Evolutionary conservation across 2,888 invertebrate species (phyloP).

Genomic region (Limenitis camilla): DNA sequence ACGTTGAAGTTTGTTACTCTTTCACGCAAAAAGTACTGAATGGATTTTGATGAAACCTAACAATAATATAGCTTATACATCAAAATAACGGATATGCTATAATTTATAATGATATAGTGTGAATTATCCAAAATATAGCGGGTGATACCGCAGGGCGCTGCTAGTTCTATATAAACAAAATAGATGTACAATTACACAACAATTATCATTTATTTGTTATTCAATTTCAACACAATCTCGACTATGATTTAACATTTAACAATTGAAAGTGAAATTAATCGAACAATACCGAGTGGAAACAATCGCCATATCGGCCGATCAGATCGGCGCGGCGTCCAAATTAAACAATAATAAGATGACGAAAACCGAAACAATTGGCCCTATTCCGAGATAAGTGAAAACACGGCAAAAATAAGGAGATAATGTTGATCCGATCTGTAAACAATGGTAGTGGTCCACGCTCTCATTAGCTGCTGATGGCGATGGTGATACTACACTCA

Average conservation of each 20-base stretch:
- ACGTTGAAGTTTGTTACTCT: too few relatives aligned
- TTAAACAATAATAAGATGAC: slow-evolving; percentile 45
- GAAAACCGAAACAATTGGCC: slow-evolving; percentile 62
- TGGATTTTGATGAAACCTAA: too few relatives aligned
- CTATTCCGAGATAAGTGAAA: slow-evolving; percentile 63
- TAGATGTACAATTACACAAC: too few relatives aligned
- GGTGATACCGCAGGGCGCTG: too few relatives aligned
- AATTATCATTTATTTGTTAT: not conserved
- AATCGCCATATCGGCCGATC: slow-evolving; percentile 28
- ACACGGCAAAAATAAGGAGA: slow-evolving; percentile 68
- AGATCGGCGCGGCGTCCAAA: slow-evolving; percentile 30
- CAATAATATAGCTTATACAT: too few relatives aligned
- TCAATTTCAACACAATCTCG: not conserved
- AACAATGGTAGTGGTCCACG: slow-evolving; percentile 66
- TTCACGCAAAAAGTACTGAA: too few relatives aligned
- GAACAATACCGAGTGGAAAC: slow-evolving; percentile 23
- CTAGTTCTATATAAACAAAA: too few relatives aligned
- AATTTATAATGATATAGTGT: too few relatives aligned
- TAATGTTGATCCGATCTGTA: slow-evolving; percentile 64
- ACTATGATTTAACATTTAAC: slow-evolving; percentile 7
- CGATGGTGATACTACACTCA: too few relatives aligned
- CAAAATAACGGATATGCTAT: too few relatives aligned
- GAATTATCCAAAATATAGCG: too few relatives aligned
- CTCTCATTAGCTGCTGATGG: slow-evolving; percentile 63
- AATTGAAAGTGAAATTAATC: slow-evolving; percentile 17